phyloP scores from a whole-genome alignment of 2,888 invertebrate genomes.

The Oxyteleia sp. region DNA sequence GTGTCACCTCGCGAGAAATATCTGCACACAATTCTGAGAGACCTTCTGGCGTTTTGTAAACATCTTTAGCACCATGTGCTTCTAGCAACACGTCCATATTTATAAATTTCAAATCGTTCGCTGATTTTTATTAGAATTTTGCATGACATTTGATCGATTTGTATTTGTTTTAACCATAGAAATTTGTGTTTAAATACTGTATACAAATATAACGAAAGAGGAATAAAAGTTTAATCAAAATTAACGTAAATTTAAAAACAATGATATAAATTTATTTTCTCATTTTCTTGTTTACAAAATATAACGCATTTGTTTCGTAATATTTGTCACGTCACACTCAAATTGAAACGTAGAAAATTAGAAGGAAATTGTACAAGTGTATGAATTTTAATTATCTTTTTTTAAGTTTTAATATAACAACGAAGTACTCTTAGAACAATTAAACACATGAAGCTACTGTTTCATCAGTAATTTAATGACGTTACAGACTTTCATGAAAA shows the following conservation, averaged over 20 bases:
- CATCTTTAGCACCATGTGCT: constrained; percentile 87
- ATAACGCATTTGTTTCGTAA: constrained; percentile 1
- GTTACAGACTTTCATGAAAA: no score
- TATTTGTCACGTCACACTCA: not conserved
- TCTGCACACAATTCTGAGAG: constrained; percentile 91
- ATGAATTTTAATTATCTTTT: no score
- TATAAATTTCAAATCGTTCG: not conserved
- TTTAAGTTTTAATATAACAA: no score
- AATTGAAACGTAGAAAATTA: no score
- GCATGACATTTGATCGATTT: not conserved
- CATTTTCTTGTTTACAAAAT: constrained; percentile 5
- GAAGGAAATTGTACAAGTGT: no score
- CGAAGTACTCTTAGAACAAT: no score
- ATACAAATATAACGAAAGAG: not conserved
- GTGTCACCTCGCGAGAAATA: constrained; percentile 91
- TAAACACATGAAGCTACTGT: no score
- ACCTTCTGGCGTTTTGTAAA: constrained; percentile 90
- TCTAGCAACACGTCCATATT: constrained; percentile 79
- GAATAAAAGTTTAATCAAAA: no score
- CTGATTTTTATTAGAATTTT: not conserved
- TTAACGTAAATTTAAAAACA: no score
- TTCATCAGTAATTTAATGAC: no score
- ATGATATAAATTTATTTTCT: constrained; percentile 28
- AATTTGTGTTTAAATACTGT: no score
- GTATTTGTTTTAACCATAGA: constrained; percentile 25